Evolutionary conservation across 2,888 invertebrate species (phyloP).

Genomic region (Phengaris alcon): DNA sequence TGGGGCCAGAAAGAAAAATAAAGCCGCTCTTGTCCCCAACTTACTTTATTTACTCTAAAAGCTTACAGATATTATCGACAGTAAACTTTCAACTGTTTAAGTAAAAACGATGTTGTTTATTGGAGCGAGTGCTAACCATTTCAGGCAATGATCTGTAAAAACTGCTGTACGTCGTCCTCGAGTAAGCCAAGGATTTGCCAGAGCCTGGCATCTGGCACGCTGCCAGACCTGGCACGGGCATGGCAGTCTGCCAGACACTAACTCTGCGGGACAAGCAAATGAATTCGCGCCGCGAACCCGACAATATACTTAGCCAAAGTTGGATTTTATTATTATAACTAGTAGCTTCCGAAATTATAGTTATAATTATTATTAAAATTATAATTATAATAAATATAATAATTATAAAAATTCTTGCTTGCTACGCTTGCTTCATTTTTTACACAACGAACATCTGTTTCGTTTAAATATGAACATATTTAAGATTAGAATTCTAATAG

Average conservation of each 20-base stretch:
- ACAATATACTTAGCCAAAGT: constrained; percentile 10
- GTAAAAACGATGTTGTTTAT: constrained; percentile 38
- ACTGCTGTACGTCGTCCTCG: constrained; percentile 38
- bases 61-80: background rate
- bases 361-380: too few species aligned
- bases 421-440: too few species aligned
- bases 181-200: constrained; percentile 39
- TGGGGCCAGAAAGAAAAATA: background rate
- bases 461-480: too few species aligned
- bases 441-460: too few species aligned
- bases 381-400: too few species aligned
- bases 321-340: background rate
- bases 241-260: constrained; percentile 10
- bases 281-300: constrained; percentile 1
- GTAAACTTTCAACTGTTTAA: constrained; percentile 27
- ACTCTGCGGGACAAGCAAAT: constrained; percentile 12
- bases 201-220: constrained; percentile 41
- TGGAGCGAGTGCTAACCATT: constrained; percentile 36
- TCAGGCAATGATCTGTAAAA: constrained; percentile 44
- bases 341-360: constrained; percentile 7
- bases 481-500: too few species aligned
- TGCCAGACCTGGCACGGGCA: constrained; percentile 35
- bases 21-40: background rate
- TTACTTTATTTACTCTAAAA: background rate
- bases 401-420: too few species aligned